Conservation (phyloP, 2,888 invertebrate genomes). For the Drosophila tripunctata region DNA sequence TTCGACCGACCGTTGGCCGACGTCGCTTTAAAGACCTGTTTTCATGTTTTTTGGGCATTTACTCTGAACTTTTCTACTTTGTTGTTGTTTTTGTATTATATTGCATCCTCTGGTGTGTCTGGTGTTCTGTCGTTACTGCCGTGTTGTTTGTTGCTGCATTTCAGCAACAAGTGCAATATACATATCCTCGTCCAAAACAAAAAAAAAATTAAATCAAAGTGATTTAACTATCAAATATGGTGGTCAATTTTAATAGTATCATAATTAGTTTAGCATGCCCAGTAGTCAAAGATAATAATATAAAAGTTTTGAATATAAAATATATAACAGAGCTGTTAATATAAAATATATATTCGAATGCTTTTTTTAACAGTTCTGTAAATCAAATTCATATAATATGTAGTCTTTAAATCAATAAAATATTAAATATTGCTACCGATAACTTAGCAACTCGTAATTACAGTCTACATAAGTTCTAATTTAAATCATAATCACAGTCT, state of each 20-base stretch:
- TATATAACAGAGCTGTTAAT: no score
- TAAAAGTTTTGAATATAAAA: no score
- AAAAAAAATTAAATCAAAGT: not conserved
- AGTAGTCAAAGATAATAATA: no score
- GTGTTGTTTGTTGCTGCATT: slow-evolving; percentile 49
- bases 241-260: slow-evolving; percentile 47
- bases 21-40: slow-evolving; percentile 72
- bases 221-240: slow-evolving; percentile 18
- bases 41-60: slow-evolving; percentile 77
- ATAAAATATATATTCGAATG: no score
- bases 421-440: no score
- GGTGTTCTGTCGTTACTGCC: slow-evolving; percentile 30
- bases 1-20: slow-evolving; percentile 72
- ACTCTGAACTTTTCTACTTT: slow-evolving; percentile 62
- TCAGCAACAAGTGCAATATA: slow-evolving; percentile 71
- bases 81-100: slow-evolving; percentile 70
- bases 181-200: slow-evolving; percentile 35
- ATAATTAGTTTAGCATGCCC: slow-evolving; percentile 21
- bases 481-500: no score
- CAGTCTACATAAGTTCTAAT: no score
- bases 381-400: no score
- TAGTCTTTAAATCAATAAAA: no score
- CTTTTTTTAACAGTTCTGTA: no score
- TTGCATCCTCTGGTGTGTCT: slow-evolving; percentile 65
- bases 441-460: no score